These are phyloP conservation scores for Calypte anna DNA, from an alignment of 2,113 vertebrate species.

Conservation along the genomic window DNA sequence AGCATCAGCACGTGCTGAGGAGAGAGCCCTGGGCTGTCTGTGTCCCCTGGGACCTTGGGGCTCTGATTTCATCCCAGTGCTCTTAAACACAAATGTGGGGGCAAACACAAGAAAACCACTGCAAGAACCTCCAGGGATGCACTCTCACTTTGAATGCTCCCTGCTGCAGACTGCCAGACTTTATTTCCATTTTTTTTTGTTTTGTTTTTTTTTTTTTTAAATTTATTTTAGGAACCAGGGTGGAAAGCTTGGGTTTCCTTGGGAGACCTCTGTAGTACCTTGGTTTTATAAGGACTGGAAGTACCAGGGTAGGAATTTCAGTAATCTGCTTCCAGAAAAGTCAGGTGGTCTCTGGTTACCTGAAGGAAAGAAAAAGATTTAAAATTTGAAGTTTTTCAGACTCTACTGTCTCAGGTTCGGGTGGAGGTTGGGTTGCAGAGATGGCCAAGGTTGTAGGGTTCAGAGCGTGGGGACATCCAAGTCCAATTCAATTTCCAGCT, in stretches of 20 bases:
- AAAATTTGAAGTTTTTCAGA: neutral
- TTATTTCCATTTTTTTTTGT: neutral
- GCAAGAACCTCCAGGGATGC: neutral
- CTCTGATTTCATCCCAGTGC: neutral
- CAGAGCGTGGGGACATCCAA: no score
- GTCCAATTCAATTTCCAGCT: no score
- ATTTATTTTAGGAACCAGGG: neutral
- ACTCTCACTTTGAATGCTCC: neutral
- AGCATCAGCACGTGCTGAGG: neutral
- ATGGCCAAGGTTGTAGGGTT: no score
- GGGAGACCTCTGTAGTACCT: neutral
- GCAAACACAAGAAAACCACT: rapidly evolving
- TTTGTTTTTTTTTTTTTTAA: neutral
- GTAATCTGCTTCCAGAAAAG: neutral
- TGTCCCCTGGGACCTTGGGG: neutral
- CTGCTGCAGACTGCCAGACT: neutral
- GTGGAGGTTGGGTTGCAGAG: no score
- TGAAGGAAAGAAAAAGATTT: neutral
- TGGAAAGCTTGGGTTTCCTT: neutral
- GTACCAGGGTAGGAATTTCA: rapidly evolving
- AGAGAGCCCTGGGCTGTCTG: rapidly evolving
- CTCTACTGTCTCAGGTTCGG: no score
- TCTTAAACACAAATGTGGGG: neutral
- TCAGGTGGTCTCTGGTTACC: neutral
- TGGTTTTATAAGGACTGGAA: neutral